Evolutionary conservation across 2,888 invertebrate genomes (phyloP), one percentile per base, ranked within the genome.

Genomic region (Drosophila peninsularis): DNA sequence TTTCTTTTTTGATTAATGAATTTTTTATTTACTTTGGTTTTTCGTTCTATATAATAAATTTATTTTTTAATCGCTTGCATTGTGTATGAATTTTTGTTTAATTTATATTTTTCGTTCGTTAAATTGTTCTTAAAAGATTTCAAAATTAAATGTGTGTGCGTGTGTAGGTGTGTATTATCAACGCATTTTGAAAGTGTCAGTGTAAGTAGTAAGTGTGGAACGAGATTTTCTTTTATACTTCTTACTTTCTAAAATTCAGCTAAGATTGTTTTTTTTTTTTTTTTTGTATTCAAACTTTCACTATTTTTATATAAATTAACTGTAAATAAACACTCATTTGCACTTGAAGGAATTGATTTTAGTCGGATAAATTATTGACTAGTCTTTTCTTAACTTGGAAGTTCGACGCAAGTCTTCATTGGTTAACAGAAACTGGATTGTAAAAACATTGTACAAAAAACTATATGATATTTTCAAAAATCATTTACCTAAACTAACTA

Each of bases 11-110:
- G 89, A 88, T 84, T 86, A 88, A 80, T 90, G 80, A 90, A 89
- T 71, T 90, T 89, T 90, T 90, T 90, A 88, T 90, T 80, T 85
- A 81, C 80, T 82, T 81, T 17, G 50, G 42, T 49, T 75, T 87
- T 82, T 68, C 41, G 57, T 76, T 78, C 76, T 89, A 85, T 85
- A 85, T 83, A 83, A 82, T 79, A 83, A 82, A 80, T 85, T 83
- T 67, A 88, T 88, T 60, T 72, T 70, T 82, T 71, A 82, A 76
- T 82, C 76, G 82, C 65, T 73, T 83, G 88, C 72, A 32, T 76
- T 62, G 77, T 84, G 71, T 88, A 71, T 68, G 49, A 54, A 63
- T 75, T 72, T 57, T 60, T 63, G 63, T 58, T 39, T 49, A 39
- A 60, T 60, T 50, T 39, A 55, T 47, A 42, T 19, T 63, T 19